Base-by-base conservation (phyloP, 2,888 invertebrate species). In the Scelioninae gen. 2 region DNA sequence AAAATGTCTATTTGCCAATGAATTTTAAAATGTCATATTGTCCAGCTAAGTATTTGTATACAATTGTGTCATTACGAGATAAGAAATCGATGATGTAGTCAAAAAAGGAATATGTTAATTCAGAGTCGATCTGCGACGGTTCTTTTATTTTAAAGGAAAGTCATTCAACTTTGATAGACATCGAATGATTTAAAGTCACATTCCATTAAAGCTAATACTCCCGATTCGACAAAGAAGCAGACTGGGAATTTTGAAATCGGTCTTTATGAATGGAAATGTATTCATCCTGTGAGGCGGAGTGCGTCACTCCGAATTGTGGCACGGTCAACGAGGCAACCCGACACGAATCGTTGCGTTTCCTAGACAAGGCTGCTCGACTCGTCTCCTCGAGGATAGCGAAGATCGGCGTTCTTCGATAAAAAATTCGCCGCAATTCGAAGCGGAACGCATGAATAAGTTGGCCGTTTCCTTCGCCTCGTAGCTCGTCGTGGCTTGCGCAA, bases 271-370 rank as follows among this genome's bases (percentile, higher is more conserved):
- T 58, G 73, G 58, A 50, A 72, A 72, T 65, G 43, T 57, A 67
- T 73, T 61, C 72, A 65, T 46, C 52, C 41, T 63, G 61, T 67
- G 53, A 67, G 57, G 13, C 65, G 37, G 57, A 67, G 50, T 63
- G 61, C 55, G 52, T 61, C 67, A 33, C 52, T 31, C 33, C 39
- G 67, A 73, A 60, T 60, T 67, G 55, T 55, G 57, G 60, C 65
- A 52, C 61, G n/a, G n/a, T 61, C 61, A 65, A 45, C 68, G 58
- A 64, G 58, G 55, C 50, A 65, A 50, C 76, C 78, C 80, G 82
- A 82, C 81, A 81, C 80, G 81, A 82, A 81, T 82, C 80, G 82
- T 80, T 82, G 57, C 75, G 76, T 79, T 80, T 77, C 75, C 74
- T 78, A 78, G 79, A 64, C 67, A 61, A 73, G 73, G 41, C 71